Conservation (phyloP, 2,888 invertebrate genomes). For the Lycophotia porphyrea region DNA sequence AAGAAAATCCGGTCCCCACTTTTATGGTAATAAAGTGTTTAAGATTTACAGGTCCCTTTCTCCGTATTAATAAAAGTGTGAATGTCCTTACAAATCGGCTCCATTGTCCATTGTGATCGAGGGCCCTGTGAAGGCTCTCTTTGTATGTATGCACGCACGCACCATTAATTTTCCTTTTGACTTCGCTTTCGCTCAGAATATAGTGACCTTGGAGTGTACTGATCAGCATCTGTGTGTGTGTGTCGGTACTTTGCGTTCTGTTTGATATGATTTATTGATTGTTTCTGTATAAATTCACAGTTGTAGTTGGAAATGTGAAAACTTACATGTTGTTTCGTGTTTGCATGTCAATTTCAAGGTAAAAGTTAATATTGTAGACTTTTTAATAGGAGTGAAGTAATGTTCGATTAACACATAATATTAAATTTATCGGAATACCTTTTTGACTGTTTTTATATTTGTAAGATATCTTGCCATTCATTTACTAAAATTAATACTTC, state of each 20-base stretch:
- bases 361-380: background rate
- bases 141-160: constrained; percentile 29
- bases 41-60: no score
- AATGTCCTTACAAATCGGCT: background rate
- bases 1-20: no score
- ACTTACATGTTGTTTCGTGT: constrained; percentile 15
- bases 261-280: constrained; percentile 27
- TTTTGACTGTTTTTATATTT: background rate
- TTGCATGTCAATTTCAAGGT: constrained; percentile 45
- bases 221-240: constrained; percentile 55
- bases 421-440: background rate
- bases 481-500: background rate
- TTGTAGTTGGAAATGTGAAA: constrained; percentile 10
- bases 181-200: constrained; percentile 77
- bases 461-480: background rate
- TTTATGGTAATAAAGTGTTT: no score
- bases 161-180: constrained; percentile 71
- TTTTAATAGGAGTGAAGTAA: background rate
- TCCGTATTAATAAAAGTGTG: background rate
- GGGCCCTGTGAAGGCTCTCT: background rate
- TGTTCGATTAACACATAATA: background rate
- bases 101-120: no score
- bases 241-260: constrained; percentile 23
- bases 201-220: constrained; percentile 71
- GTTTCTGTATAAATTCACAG: constrained; percentile 15